These are phyloP conservation scores for Chrysemys picta DNA, from an alignment of 2,113 vertebrate genomes.

Conservation along the genomic window DNA sequence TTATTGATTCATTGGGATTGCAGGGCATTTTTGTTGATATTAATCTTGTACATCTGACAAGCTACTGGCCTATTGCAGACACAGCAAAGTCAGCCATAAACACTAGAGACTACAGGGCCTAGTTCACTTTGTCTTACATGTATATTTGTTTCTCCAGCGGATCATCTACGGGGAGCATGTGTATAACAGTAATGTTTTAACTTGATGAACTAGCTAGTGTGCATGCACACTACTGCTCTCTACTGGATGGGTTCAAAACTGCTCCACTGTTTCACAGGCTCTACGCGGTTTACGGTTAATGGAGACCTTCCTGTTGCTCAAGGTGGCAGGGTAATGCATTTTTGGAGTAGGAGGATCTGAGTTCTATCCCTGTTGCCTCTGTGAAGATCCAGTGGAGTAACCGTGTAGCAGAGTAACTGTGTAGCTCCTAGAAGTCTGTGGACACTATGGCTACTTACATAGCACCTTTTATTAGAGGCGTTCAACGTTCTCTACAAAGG, in stretches of 20 bases:
- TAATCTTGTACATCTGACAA: constrained; percentile 19
- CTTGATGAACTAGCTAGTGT: rapidly evolving
- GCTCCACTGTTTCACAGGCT: background rate
- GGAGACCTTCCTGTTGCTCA: background rate
- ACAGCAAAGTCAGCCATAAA: background rate
- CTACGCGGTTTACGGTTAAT: background rate
- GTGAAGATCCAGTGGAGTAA: background rate
- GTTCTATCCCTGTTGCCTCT: background rate
- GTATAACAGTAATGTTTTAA: rapidly evolving
- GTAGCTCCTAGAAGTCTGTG: background rate
- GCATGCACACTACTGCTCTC: rapidly evolving
- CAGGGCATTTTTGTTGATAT: constrained; percentile 6
- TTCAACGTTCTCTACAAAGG: background rate
- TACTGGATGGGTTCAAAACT: background rate
- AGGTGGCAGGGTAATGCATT: background rate
- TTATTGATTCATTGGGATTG: constrained; percentile 29
- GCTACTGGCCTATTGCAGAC: background rate
- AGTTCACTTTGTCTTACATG: background rate
- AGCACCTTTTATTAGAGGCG: background rate
- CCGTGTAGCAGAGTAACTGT: background rate
- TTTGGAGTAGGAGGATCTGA: background rate
- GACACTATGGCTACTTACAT: background rate
- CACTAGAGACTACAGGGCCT: rapidly evolving
- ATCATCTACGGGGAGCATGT: rapidly evolving
- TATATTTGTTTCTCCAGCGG: background rate